Evolutionary conservation across 1,140 invertebrate genomes (phyloP).

Genomic region (Chymomyza costata): DNA sequence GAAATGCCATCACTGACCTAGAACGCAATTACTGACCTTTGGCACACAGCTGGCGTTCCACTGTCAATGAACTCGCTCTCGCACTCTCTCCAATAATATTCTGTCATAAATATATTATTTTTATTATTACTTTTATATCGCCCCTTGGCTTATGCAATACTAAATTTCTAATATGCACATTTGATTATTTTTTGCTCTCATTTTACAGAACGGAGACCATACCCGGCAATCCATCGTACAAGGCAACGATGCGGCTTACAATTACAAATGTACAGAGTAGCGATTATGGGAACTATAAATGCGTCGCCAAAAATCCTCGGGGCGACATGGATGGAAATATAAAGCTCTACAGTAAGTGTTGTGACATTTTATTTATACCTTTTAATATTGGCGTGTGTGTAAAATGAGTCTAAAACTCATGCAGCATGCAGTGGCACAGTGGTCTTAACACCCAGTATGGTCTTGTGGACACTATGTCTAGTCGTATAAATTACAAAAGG

Average conservation of each 20-base stretch:
- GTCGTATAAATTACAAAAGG: no score
- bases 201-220: slow-evolving; percentile 79
- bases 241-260: slow-evolving; percentile 88
- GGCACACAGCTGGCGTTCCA: neutral
- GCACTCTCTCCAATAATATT: no score
- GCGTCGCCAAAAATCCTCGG: slow-evolving; percentile 93
- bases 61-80: slow-evolving; percentile 62
- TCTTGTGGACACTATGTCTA: no score
- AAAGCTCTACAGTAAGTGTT: slow-evolving; percentile 89
- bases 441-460: no score
- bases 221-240: slow-evolving; percentile 83
- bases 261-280: slow-evolving; percentile 84
- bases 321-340: slow-evolving; percentile 95
- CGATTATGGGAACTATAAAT: slow-evolving; percentile 93
- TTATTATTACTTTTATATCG: no score
- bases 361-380: slow-evolving; percentile 50
- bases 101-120: no score
- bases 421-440: no score
- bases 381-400: slow-evolving; percentile 41
- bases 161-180: no score
- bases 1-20: slow-evolving; percentile 57
- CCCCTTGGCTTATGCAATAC: no score
- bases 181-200: slow-evolving; percentile 1
- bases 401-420: neutral
- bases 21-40: slow-evolving; percentile 15